Percentiles rank a stretch among this genome's conserved stretches.
phyloP scores from a whole-genome alignment of 2,797 vertebrate genomes.

The Dallia pectoralis region DNA sequence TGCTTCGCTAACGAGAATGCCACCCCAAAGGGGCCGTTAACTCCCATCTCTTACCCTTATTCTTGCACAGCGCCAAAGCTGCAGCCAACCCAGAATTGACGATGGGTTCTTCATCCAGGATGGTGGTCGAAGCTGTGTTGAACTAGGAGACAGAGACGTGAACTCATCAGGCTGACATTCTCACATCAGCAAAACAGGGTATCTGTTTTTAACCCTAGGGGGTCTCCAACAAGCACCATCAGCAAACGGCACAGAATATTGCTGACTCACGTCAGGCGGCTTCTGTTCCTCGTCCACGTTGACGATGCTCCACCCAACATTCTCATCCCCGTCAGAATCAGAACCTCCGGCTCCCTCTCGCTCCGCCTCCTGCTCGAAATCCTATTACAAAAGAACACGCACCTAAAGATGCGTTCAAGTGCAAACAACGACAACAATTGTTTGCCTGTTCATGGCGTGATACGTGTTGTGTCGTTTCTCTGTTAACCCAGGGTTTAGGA shows the following conservation, averaged over 20 bases:
- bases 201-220: too few relatives aligned
- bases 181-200: background rate
- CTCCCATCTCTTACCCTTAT: slow-evolving; percentile 76
- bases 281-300: slow-evolving; percentile 89
- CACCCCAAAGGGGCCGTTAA: background rate
- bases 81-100: slow-evolving; percentile 87
- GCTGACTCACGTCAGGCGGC: slow-evolving; percentile 77
- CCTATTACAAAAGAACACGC: slow-evolving; percentile 55
- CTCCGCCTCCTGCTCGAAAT: slow-evolving; percentile 85
- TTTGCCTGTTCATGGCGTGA: background rate
- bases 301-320: slow-evolving; percentile 89
- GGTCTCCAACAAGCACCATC: background rate
- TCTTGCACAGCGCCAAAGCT: slow-evolving; percentile 87
- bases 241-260: background rate
- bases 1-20: background rate
- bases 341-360: slow-evolving; percentile 78
- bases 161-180: background rate
- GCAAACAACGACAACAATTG: background rate
- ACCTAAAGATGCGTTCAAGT: background rate
- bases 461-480: background rate
- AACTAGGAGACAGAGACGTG: slow-evolving; percentile 61
- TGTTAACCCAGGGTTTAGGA: background rate
- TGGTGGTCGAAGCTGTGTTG: slow-evolving; percentile 85
- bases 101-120: slow-evolving; percentile 92
- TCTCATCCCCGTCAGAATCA: slow-evolving; percentile 87